phyloP scores from a whole-genome alignment of 2,113 vertebrate species.

The Catharus bicknelli region DNA sequence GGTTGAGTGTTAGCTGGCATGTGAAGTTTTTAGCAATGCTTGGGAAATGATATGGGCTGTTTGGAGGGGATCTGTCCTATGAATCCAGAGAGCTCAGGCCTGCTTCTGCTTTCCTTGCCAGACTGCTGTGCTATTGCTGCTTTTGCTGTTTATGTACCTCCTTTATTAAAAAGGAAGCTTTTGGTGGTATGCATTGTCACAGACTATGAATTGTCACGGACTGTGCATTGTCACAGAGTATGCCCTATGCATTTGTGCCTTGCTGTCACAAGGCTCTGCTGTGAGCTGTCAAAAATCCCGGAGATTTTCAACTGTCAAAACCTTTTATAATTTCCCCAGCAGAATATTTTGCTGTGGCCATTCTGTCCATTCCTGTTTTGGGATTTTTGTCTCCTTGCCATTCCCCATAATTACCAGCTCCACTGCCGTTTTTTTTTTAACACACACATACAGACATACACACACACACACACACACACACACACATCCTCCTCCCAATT shows the following conservation, averaged over 20 bases:
- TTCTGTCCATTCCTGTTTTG: background rate
- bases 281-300: background rate
- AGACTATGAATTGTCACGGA: background rate
- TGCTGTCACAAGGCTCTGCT: background rate
- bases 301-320: background rate
- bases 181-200: background rate
- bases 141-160: background rate
- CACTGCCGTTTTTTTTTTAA: background rate
- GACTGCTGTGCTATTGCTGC: background rate
- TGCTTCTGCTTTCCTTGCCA: background rate
- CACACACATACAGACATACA: rapidly evolving
- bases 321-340: rapidly evolving
- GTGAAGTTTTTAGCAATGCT: background rate
- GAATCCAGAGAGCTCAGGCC: background rate
- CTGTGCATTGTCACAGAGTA: background rate
- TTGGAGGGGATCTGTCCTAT: background rate
- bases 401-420: background rate
- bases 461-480: background rate
- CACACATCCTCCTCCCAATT: rapidly evolving
- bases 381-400: background rate
- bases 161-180: background rate
- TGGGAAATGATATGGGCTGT: background rate
- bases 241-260: background rate
- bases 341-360: background rate
- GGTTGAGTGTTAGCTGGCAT: background rate